A percentile compares a stretch with the other conserved stretches of the same genome.
Conservation (phyloP, 92 coral and sea anemone genomes). For the Paramuricea clavata region DNA sequence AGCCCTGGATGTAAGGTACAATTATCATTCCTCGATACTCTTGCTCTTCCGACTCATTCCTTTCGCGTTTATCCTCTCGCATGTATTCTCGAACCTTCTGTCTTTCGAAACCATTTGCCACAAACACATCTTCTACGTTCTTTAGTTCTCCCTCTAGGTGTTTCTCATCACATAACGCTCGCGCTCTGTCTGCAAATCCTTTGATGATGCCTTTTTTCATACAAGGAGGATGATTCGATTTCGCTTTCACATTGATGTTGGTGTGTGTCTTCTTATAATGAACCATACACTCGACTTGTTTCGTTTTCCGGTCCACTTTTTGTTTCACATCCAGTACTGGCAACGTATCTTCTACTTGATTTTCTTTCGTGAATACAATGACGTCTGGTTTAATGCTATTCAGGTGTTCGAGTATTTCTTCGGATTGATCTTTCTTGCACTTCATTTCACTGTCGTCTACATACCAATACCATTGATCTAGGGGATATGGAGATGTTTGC, state of each 20-base stretch:
- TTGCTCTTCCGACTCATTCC: too few relatives aligned
- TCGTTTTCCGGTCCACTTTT: constrained; percentile 42
- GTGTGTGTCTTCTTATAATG: constrained; percentile 38
- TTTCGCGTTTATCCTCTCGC: too few relatives aligned
- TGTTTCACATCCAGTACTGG: constrained; percentile 39
- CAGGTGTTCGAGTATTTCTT: constrained; percentile 33
- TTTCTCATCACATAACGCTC: constrained; percentile 15
- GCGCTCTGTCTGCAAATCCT: constrained; percentile 5
- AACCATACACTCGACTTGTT: constrained; percentile 27
- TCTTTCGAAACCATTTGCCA: constrained; percentile 28
- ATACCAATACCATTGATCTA: constrained; percentile 43
- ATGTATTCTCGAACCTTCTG: constrained; percentile 4
- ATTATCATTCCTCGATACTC: too few relatives aligned
- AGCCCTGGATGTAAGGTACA: too few relatives aligned
- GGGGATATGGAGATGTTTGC: neutral
- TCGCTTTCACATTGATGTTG: constrained; percentile 18
- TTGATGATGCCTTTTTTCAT: constrained; percentile 38
- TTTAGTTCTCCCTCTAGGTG: neutral
- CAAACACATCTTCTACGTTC: neutral
- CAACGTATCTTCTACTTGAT: constrained; percentile 24
- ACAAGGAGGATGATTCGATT: constrained; percentile 32
- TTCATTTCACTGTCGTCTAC: constrained; percentile 47
- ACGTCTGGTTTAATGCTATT: constrained; percentile 33
- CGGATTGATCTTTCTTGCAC: constrained; percentile 39
- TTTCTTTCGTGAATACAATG: constrained; percentile 28